Conservation (phyloP, 2,797 vertebrate genomes). For the Protosalanx chinensis region DNA sequence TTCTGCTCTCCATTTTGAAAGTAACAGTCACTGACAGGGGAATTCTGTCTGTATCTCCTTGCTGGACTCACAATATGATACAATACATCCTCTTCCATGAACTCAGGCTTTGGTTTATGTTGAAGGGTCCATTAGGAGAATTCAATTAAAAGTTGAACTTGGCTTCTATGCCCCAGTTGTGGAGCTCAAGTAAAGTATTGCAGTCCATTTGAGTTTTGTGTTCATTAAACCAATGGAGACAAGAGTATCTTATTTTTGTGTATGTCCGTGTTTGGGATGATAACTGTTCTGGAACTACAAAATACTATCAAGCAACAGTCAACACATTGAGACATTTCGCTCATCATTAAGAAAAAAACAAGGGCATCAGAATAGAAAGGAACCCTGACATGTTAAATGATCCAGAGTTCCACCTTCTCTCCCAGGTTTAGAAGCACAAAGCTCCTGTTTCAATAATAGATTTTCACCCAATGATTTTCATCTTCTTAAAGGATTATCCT, state of each 20-base stretch:
- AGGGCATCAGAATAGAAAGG: neutral
- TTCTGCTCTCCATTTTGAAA: neutral
- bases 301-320: neutral
- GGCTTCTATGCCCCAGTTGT: neutral
- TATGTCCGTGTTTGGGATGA: neutral
- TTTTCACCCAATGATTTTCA: slow-evolving; percentile 37
- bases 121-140: neutral
- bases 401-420: slow-evolving; percentile 29
- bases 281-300: neutral
- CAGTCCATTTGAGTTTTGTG: neutral
- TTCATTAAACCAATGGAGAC: neutral
- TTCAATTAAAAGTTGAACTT: neutral
- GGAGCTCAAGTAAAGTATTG: neutral
- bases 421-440: slow-evolving; percentile 52
- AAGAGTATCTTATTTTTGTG: neutral
- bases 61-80: neutral
- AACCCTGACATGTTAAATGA: slow-evolving; percentile 37
- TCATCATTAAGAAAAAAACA: neutral
- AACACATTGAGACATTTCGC: neutral
- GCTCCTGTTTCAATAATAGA: slow-evolving; percentile 49
- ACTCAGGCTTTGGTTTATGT: neutral
- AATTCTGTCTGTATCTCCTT: neutral
- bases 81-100: neutral
- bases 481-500: slow-evolving; percentile 63
- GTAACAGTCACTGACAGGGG: neutral